Conservation (phyloP, 2,888 invertebrate species). For the Phania funesta region DNA sequence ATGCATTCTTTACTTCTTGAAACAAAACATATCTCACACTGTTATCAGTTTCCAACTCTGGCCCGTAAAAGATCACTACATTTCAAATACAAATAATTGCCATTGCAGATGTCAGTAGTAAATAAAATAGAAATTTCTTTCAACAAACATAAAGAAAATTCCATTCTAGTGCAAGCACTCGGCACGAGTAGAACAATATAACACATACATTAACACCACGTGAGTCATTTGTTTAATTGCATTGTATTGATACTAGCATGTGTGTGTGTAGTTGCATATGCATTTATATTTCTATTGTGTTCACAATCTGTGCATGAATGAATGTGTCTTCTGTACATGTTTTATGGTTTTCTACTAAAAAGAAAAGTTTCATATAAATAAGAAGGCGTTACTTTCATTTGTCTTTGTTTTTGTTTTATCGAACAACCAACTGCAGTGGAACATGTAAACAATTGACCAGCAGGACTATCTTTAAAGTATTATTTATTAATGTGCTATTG, state of each 20-base stretch:
- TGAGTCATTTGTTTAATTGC: slow-evolving; percentile 42
- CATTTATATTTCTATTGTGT: neutral
- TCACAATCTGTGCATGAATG: no score
- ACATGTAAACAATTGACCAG: neutral
- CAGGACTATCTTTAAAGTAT: no score
- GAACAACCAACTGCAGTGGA: neutral
- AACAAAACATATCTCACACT: no score
- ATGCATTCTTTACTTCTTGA: no score
- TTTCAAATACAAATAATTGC: slow-evolving; percentile 50
- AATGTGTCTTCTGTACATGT: slow-evolving; percentile 11
- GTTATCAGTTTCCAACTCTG: slow-evolving; percentile 16
- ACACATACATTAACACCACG: slow-evolving; percentile 21
- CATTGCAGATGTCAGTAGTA: slow-evolving; percentile 49
- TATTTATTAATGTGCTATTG: no score
- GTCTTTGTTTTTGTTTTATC: slow-evolving; percentile 1
- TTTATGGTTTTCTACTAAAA: slow-evolving; percentile 20
- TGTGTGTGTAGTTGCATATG: neutral
- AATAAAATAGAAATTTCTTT: slow-evolving; percentile 44
- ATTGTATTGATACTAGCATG: slow-evolving; percentile 2
- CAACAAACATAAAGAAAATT: neutral
- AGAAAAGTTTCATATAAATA: slow-evolving; percentile 32
- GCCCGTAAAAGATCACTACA: neutral
- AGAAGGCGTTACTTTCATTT: slow-evolving; percentile 44
- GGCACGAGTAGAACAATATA: neutral
- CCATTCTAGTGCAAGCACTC: neutral